A percentile compares a stretch with the other conserved stretches of the same genome.
phyloP scores from a whole-genome alignment of 2,113 vertebrate species.

The Callopanchax toddi region DNA sequence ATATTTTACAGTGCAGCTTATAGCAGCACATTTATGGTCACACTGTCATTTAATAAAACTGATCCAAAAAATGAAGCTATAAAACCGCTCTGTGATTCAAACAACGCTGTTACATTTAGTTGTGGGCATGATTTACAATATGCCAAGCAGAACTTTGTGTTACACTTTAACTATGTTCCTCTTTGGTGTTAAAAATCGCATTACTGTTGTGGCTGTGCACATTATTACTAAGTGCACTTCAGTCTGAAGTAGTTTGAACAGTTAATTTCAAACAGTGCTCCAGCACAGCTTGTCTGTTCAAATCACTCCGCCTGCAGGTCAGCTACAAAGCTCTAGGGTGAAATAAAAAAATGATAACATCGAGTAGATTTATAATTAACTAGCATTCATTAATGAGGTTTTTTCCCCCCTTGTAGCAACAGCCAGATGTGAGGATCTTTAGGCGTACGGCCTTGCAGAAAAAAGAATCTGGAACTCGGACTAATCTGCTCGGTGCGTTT shows the following conservation, averaged over 20 bases:
- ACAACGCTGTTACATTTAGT: neutral
- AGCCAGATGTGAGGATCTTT: constrained; percentile 59
- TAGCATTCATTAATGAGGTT: constrained; percentile 44
- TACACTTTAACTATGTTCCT: constrained; percentile 4
- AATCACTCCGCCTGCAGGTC: constrained; percentile 25
- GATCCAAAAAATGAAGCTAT: no score
- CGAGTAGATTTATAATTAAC: constrained; percentile 55
- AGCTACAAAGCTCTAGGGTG: constrained; percentile 5
- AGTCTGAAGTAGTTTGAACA: constrained; percentile 26
- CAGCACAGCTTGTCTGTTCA: constrained; percentile 7
- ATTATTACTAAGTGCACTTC: constrained; percentile 15
- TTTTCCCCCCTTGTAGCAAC: constrained; percentile 38
- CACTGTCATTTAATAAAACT: no score
- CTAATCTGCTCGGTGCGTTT: neutral
- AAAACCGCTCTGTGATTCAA: neutral
- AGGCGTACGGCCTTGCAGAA: constrained; percentile 14
- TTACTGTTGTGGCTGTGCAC: neutral
- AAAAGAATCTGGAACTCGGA: constrained; percentile 2
- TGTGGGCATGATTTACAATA: neutral
- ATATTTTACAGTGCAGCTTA: neutral
- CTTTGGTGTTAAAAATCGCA: neutral
- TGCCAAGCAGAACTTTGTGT: constrained; percentile 8
- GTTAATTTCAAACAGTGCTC: constrained; percentile 25
- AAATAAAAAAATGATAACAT: constrained; percentile 23
- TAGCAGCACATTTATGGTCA: neutral